Percentiles rank a stretch among this genome's conserved stretches.
Evolutionary conservation across 2,797 vertebrate genomes (phyloP).

Genomic region (Pseudomugil gertrudae): DNA sequence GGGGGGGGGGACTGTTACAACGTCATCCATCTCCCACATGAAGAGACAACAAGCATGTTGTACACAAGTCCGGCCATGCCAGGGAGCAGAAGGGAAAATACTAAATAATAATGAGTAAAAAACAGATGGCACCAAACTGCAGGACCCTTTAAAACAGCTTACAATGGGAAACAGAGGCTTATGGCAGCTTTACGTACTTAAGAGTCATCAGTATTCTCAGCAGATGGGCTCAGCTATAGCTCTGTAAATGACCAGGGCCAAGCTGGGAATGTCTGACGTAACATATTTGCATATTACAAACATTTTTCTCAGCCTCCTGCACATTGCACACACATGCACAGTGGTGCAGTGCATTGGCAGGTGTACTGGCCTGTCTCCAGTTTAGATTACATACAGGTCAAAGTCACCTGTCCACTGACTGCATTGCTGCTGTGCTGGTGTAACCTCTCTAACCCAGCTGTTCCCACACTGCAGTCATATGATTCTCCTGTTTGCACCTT

Average conservation of each 20-base stretch:
- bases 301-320: conserved; percentile 35
- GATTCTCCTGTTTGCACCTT: background rate
- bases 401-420: conserved; percentile 65
- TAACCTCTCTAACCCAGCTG: conserved; percentile 67
- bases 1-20: conserved; percentile 39
- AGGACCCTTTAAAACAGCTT: conserved; percentile 79
- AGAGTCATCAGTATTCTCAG: conserved; percentile 67
- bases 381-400: conserved; percentile 66
- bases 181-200: conserved; percentile 79
- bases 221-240: conserved; percentile 68
- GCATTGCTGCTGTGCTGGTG: conserved; percentile 58
- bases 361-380: conserved; percentile 44
- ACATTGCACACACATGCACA: no score
- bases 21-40: conserved; percentile 53
- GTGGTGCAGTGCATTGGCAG: conserved; percentile 21
- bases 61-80: conserved; percentile 46
- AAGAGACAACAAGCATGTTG: conserved; percentile 37
- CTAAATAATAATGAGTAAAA: conserved; percentile 74
- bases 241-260: conserved; percentile 60
- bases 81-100: conserved; percentile 45
- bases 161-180: conserved; percentile 79
- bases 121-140: conserved; percentile 70
- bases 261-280: conserved; percentile 58
- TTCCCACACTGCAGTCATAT: conserved; percentile 24
- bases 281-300: conserved; percentile 45